phyloP scores from a whole-genome alignment of 2,797 vertebrate genomes.

The Phaenicophaeus curvirostris region DNA sequence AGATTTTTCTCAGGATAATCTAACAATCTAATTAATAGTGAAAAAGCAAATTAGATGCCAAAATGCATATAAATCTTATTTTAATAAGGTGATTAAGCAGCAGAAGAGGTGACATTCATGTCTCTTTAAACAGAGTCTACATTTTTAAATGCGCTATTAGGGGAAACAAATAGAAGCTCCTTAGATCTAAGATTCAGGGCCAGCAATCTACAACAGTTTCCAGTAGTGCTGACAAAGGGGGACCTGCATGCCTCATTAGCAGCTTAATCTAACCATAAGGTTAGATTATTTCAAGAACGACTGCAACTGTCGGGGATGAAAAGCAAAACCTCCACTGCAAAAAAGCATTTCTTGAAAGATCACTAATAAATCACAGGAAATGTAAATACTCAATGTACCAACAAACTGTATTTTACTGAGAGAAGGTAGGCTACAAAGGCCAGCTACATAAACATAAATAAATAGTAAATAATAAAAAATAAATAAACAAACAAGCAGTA shows the following conservation, averaged over 20 bases:
- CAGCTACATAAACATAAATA: background rate
- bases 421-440: background rate
- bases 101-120: background rate
- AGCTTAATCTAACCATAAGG: conserved; percentile 50
- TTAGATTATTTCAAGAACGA: background rate
- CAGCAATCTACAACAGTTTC: conserved; percentile 22
- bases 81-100: conserved; percentile 7
- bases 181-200: conserved; percentile 17
- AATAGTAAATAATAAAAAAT: too few relatives aligned
- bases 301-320: background rate
- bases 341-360: background rate
- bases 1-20: background rate
- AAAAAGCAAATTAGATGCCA: background rate
- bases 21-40: background rate
- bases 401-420: background rate
- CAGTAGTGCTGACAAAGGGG: conserved; percentile 43
- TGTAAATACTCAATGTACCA: background rate
- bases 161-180: conserved; percentile 26
- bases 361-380: background rate
- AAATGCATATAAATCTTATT: conserved; percentile 15
- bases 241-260: conserved; percentile 45
- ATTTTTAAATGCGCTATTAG: background rate
- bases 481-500: background rate
- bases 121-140: background rate
- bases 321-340: background rate